A percentile compares a stretch with the other conserved stretches of the same genome.
Conservation (phyloP, 2,888 invertebrate genomes). For the Chelonus formosanus region DNA sequence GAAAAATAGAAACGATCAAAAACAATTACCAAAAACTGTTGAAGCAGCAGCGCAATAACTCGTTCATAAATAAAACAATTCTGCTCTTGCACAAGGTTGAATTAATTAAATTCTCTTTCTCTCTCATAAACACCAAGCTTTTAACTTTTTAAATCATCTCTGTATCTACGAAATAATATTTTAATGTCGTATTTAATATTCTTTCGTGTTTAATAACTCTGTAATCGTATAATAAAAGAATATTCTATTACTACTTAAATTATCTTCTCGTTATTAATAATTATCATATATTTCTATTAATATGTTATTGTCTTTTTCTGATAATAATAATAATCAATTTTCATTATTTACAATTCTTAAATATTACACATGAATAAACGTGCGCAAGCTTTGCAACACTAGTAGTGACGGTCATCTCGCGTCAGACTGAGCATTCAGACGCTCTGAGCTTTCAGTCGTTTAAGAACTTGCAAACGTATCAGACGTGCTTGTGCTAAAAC, state of each 20-base stretch:
- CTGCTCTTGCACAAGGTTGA: constrained; percentile 46
- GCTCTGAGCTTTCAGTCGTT: constrained; percentile 45
- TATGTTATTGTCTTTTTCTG: too few relatives aligned
- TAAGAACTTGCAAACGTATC: constrained; percentile 44
- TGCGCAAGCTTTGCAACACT: constrained; percentile 32
- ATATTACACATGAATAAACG: constrained; percentile 19
- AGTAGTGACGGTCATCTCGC: constrained; percentile 43
- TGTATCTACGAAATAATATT: neutral
- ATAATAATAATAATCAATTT: too few relatives aligned
- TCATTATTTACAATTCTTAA: too few relatives aligned
- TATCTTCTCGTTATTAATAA: too few relatives aligned
- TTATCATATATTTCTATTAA: too few relatives aligned
- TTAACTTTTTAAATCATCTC: constrained; percentile 2
- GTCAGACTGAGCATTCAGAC: constrained; percentile 41
- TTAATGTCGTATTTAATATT: too few relatives aligned
- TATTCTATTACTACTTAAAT: too few relatives aligned
- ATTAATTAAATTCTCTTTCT: constrained; percentile 43
- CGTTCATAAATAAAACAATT: constrained; percentile 50
- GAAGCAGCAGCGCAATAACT: constrained; percentile 32
- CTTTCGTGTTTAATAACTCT: too few relatives aligned
- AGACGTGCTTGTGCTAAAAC: constrained; percentile 37
- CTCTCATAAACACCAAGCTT: constrained; percentile 9
- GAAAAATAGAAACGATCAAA: neutral
- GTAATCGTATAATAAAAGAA: too few relatives aligned
- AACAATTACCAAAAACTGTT: constrained; percentile 48